phyloP scores from a whole-genome alignment of 1,140 invertebrate species.

The Drosophila nannoptera region DNA sequence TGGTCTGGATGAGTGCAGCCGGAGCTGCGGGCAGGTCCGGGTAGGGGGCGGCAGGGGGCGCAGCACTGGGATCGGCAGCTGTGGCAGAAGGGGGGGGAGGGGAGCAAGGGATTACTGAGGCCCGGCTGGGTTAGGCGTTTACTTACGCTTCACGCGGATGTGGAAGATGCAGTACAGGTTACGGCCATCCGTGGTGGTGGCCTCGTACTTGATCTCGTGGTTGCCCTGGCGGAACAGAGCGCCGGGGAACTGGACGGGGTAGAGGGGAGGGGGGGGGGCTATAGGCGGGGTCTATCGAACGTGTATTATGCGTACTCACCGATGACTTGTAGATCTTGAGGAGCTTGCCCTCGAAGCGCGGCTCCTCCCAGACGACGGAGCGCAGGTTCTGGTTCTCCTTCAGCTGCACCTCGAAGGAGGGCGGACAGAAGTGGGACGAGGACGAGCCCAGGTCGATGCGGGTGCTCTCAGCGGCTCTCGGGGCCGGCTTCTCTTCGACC shows the following conservation, averaged over 20 bases:
- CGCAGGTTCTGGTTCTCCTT: conserved; percentile 81
- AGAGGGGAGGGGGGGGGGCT: too few species aligned
- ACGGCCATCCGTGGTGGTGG: conserved; percentile 83
- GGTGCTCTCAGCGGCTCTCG: conserved; percentile 9
- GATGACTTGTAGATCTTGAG: conserved; percentile 83
- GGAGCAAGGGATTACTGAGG: too few species aligned
- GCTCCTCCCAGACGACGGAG: conserved; percentile 85
- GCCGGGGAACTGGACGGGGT: conserved; percentile 81
- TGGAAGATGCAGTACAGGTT: conserved; percentile 83
- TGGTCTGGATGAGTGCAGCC: conserved; percentile 14
- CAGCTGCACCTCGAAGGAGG: conserved; percentile 83
- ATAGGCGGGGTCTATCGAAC: background rate
- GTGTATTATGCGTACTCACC: conserved; percentile 77
- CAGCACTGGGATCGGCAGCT: conserved; percentile 35
- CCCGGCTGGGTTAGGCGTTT: too few species aligned
- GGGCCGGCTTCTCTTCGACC: background rate
- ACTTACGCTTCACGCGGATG: conserved; percentile 82
- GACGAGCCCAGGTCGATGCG: conserved; percentile 52
- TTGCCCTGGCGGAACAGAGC: conserved; percentile 81
- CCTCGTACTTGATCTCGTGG: conserved; percentile 84
- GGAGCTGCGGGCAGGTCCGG: conserved; percentile 17
- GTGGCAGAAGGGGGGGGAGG: too few species aligned
- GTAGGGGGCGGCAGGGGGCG: conserved; percentile 2
- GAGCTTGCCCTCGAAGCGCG: conserved; percentile 82
- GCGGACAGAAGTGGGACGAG: conserved; percentile 81